These are phyloP conservation scores for Tortrix viridana DNA, from an alignment of 2,888 invertebrate genomes.

Conservation along the genomic window DNA sequence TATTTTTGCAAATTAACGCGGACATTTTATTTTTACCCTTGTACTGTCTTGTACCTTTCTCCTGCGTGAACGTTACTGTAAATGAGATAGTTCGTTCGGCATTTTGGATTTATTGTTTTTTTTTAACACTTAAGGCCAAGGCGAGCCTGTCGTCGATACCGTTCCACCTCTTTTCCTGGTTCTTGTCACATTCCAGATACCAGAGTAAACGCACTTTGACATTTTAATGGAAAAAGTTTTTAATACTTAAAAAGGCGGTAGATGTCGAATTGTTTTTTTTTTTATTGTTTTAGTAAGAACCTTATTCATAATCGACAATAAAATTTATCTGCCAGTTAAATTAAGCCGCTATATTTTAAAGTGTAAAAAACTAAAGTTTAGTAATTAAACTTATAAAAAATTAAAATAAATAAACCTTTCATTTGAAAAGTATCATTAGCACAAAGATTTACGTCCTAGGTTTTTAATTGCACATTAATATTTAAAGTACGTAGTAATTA, in stretches of 20 bases:
- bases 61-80: background rate
- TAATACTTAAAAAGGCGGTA: background rate
- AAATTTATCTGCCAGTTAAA: no score
- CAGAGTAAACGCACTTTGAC: constrained; percentile 1
- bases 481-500: no score
- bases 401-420: no score
- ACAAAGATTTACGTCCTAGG: background rate
- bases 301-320: no score
- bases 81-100: constrained; percentile 34
- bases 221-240: constrained; percentile 14
- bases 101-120: constrained; percentile 35
- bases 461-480: background rate
- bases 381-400: no score
- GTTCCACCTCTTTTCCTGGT: constrained; percentile 21
- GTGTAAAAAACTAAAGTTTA: no score
- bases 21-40: background rate
- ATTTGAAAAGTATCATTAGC: no score
- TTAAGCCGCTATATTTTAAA: no score
- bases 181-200: constrained; percentile 24
- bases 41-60: background rate
- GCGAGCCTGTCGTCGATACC: constrained; percentile 2
- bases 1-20: no score
- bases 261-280: no score
- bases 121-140: constrained; percentile 29
- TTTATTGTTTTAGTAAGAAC: no score